These are phyloP conservation scores for Tetragonula carbonaria DNA, from an alignment of 2,888 invertebrate species.

Conservation along the genomic window DNA sequence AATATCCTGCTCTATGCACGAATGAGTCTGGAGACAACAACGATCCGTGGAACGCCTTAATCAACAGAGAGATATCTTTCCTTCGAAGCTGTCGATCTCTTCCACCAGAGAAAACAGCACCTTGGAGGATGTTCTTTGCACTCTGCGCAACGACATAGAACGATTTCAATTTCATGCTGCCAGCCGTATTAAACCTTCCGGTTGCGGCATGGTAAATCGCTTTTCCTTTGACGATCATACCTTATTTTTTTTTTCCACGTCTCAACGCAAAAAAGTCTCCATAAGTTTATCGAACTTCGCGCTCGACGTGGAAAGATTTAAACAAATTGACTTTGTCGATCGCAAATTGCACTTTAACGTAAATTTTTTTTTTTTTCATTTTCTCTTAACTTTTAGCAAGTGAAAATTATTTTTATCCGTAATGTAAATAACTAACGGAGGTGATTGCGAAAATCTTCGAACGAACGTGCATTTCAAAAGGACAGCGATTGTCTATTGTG, in stretches of 20 bases:
- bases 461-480: no score
- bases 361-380: not conserved
- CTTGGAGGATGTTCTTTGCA: conserved; percentile 39
- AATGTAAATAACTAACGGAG: no score
- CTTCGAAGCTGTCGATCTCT: conserved; percentile 3
- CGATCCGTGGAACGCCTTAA: conserved; percentile 46
- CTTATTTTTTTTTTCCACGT: conserved; percentile 32
- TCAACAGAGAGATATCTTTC: conserved; percentile 32
- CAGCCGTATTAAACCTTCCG: conserved; percentile 40
- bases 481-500: no score
- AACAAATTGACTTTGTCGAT: conserved; percentile 23
- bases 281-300: not conserved
- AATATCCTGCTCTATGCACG: conserved; percentile 82
- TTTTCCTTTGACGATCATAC: conserved; percentile 44
- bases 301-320: not conserved
- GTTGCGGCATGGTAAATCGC: conserved; percentile 35
- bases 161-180: conserved; percentile 53
- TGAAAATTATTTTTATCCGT: not conserved
- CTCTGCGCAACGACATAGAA: conserved; percentile 56
- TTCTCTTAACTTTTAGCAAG: not conserved
- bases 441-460: no score
- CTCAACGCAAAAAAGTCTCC: not conserved
- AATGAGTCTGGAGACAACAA: conserved; percentile 77
- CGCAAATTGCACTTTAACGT: conserved; percentile 6
- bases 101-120: conserved; percentile 26